Evolutionary conservation across 35 echinoderm and acorn worm genomes (phyloP).

Genomic region (Lytechinus pictus): DNA sequence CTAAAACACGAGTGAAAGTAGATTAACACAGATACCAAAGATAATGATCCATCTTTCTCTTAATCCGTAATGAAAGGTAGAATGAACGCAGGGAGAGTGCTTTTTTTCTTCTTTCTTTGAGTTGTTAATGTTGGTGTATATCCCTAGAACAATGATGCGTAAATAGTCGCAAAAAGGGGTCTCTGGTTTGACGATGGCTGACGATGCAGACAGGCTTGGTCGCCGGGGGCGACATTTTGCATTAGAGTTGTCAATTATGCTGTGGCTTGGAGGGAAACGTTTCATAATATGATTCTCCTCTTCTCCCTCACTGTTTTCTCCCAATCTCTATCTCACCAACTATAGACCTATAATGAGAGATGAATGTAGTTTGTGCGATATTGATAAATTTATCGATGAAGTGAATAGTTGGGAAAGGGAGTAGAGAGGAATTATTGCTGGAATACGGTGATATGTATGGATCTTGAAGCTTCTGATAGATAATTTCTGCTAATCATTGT

Average conservation of each 20-base stretch:
- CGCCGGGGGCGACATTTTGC: conserved; percentile 10
- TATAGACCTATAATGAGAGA: background rate
- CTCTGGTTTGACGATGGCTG: background rate
- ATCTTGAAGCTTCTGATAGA: too few species aligned
- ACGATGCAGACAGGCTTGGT: background rate
- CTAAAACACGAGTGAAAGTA: background rate
- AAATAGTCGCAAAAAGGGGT: conserved; percentile 19
- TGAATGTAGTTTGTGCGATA: background rate
- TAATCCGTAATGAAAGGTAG: background rate
- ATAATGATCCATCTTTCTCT: background rate
- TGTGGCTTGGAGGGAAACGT: background rate
- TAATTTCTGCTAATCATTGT: too few species aligned
- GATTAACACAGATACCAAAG: background rate
- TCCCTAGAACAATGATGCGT: background rate
- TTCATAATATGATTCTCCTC: background rate
- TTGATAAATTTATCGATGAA: background rate
- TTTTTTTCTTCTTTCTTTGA: background rate
- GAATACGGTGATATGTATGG: background rate
- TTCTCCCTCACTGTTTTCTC: background rate
- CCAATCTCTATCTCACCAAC: background rate
- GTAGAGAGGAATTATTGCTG: background rate
- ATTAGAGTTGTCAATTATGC: conserved; percentile 37
- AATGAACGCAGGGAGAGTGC: background rate
- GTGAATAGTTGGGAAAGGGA: background rate
- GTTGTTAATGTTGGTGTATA: background rate